Conservation (phyloP, 1,140 invertebrate species). For the Dreissena polymorpha region DNA sequence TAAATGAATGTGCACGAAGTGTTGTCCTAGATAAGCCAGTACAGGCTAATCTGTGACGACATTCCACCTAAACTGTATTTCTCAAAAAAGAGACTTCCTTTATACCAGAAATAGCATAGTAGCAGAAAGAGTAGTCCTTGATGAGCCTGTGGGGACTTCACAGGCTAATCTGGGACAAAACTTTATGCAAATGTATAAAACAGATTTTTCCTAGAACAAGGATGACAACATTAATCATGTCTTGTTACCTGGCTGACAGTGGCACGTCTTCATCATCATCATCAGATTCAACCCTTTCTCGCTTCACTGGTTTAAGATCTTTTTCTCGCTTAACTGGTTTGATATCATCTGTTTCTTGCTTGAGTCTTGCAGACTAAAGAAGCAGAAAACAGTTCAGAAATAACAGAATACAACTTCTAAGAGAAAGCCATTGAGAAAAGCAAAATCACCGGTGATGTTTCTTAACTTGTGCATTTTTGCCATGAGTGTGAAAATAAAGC, state of each 20-base stretch:
- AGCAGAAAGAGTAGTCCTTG: no score
- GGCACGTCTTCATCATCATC: slow-evolving; percentile 86
- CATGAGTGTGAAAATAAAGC: neutral
- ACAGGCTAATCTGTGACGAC: no score
- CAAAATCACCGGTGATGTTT: slow-evolving; percentile 9
- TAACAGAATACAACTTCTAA: slow-evolving; percentile 23
- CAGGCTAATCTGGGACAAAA: no score
- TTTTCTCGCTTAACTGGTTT: slow-evolving; percentile 59
- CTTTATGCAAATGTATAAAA: no score
- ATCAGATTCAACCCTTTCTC: slow-evolving; percentile 62
- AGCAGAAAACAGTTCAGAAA: no score
- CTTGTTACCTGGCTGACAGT: slow-evolving; percentile 83
- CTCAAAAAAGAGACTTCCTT: no score
- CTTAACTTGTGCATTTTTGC: neutral
- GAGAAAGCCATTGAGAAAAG: neutral
- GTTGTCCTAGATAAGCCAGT: no score
- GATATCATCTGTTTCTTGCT: slow-evolving; percentile 48
- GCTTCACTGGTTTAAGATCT: slow-evolving; percentile 54
- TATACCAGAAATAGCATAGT: no score
- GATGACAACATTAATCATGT: neutral
- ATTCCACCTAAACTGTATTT: no score
- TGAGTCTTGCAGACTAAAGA: slow-evolving; percentile 24
- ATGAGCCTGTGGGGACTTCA: no score
- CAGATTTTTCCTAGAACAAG: no score
- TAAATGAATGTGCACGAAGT: no score